Percentiles rank a stretch among this genome's conserved stretches.
Evolutionary conservation across 1,140 invertebrate species (phyloP).

Genomic region (Drosophila sp.): DNA sequence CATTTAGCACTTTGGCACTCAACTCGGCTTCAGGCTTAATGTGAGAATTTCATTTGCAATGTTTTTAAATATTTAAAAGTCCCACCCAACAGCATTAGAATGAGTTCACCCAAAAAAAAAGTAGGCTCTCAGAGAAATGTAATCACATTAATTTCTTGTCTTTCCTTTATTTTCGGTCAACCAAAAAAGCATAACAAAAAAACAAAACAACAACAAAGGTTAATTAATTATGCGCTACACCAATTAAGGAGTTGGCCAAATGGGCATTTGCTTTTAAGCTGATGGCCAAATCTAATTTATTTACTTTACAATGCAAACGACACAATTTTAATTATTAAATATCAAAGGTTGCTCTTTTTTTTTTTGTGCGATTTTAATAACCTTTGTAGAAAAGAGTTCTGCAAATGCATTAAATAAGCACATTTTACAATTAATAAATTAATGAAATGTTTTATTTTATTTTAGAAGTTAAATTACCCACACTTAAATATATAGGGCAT

Average conservation of each 20-base stretch:
- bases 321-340: not conserved
- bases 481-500: not conserved
- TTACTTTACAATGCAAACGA: not conserved
- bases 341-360: not conserved
- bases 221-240: conserved; percentile 68
- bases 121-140: conserved; percentile 42
- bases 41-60: conserved; percentile 55
- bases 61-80: conserved; percentile 70
- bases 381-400: not conserved
- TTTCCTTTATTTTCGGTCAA: conserved; percentile 14
- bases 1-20: conserved; percentile 27
- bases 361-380: too few species aligned
- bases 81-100: conserved; percentile 30
- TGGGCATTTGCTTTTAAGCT: conserved; percentile 45
- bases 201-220: conserved; percentile 30
- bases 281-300: conserved; percentile 18
- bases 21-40: conserved; percentile 35
- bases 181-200: conserved; percentile 1
- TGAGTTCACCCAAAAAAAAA: conserved; percentile 16
- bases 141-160: conserved; percentile 62
- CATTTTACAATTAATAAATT: not conserved
- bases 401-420: not conserved
- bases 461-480: not conserved
- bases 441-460: not conserved
- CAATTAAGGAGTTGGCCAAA: conserved; percentile 55